Percentiles rank a stretch among this genome's conserved stretches.
These are phyloP conservation scores for Tromatobia lineatoria DNA, from an alignment of 2,888 invertebrate genomes.

Conservation along the genomic window DNA sequence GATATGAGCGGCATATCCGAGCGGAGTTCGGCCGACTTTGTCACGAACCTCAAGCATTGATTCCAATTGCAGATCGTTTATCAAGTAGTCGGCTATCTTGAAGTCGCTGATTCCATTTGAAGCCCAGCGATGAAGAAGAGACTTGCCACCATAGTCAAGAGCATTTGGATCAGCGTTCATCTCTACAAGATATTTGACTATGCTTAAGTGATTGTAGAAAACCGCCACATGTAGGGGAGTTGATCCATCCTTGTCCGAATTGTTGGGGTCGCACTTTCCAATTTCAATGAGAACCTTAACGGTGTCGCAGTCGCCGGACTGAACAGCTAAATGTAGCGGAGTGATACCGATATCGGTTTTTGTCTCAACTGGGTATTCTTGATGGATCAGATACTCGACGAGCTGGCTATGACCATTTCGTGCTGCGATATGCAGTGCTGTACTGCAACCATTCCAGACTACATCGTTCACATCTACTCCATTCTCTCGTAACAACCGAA, in stretches of 20 bases:
- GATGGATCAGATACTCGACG: not conserved
- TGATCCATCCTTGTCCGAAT: not conserved
- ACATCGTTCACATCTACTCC: not conserved
- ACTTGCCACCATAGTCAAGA: not conserved
- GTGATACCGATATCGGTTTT: not conserved
- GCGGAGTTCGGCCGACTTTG: not conserved
- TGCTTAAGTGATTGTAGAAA: not conserved
- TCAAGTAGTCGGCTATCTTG: not conserved
- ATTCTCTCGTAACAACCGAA: not conserved
- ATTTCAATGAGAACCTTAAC: not conserved
- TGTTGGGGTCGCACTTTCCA: not conserved
- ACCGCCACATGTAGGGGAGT: not conserved
- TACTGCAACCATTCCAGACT: not conserved
- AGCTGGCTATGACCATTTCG: not conserved
- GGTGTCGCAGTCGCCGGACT: not conserved
- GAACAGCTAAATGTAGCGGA: not conserved
- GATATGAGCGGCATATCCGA: not conserved
- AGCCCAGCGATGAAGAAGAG: not conserved
- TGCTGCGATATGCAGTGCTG: not conserved
- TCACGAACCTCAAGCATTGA: not conserved
- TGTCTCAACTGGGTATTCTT: not conserved
- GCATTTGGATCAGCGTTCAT: not conserved
- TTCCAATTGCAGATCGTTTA: not conserved
- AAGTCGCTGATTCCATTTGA: not conserved
- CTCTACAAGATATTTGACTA: not conserved